phyloP scores from a whole-genome alignment of 1,140 invertebrate genomes.

The Zeugodacus cucurbitae region DNA sequence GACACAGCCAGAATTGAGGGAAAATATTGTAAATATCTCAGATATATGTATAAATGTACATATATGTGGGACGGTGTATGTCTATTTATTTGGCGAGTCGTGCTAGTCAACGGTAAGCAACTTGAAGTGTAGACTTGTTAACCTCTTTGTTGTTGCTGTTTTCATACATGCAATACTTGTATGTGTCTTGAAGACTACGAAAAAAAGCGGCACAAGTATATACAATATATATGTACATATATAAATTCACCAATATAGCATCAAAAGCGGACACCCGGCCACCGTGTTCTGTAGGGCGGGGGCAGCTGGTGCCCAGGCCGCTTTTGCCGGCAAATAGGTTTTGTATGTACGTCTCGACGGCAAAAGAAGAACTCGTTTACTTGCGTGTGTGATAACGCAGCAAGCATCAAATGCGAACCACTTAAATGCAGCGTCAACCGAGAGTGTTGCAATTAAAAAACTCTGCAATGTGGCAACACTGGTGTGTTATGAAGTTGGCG shows the following conservation, averaged over 20 bases:
- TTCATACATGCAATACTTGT: background rate
- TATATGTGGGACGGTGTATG: background rate
- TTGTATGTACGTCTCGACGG: background rate
- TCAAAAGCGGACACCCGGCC: background rate
- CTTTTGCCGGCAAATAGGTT: background rate
- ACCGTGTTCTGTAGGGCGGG: background rate
- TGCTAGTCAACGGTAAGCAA: background rate
- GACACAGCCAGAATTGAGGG: conserved; percentile 1
- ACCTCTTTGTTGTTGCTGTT: background rate
- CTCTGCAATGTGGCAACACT: background rate
- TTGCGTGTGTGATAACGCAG: background rate
- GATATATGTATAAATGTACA: background rate
- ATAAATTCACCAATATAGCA: too few relatives aligned
- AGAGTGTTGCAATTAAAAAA: conserved; percentile 3
- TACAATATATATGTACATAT: too few relatives aligned
- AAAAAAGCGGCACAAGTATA: too few relatives aligned
- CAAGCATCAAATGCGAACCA: background rate
- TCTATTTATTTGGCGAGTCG: background rate
- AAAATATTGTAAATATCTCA: background rate
- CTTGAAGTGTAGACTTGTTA: conserved; percentile 16
- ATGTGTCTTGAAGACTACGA: too few relatives aligned
- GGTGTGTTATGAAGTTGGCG: background rate
- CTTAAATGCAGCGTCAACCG: conserved; percentile 1
- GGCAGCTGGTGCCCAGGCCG: too few relatives aligned
- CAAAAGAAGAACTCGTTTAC: conserved; percentile 3